Base-by-base conservation (phyloP, 2,888 invertebrate species). In the Scaptomyza flava region DNA sequence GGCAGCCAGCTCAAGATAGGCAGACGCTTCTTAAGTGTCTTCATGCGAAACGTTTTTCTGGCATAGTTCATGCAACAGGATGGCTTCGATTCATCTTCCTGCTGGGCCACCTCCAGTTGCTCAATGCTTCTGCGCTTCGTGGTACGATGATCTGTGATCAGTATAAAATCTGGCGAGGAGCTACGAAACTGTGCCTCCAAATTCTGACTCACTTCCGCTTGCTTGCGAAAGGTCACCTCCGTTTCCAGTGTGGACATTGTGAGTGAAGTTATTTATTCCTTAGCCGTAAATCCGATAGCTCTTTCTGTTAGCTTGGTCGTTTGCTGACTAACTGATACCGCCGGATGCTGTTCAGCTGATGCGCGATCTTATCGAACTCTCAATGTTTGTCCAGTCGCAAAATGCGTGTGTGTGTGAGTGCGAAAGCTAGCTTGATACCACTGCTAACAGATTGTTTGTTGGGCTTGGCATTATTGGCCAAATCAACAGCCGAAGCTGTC, bases 1-100 rank as follows among this genome's bases (percentile, higher is more conserved):
- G 96, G 96, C 76, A 97, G 90, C 98, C 98, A 98, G 54, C 91
- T 92, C 14, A 96, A 90, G 47, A 97, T 93, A 9, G 98, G 97
- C 50, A 97, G 84, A 50, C 96, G 94, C 90, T 95, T 95, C 91
- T 94, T 94, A 9, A 97, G 93, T 57, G 94, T 95, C 92, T 95
- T 96, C 89, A 94, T 94, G 65, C 95, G 95, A 84, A 94, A 94
- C 4, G 90, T 58, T 68, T 92, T 93, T 8, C 93, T 91, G 20
- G 57, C 46, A 14, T 63, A 81, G 20, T 48, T 74, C 20, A 50
- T 30, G 27, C 81, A 89, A 7, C 79, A 80, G 42, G 58, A 66
- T 0, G 54, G 14, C n/a, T 23, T 43, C 4, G 56, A 42, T 2
- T 70, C 67, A 8, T 47, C 46, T 1, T 76, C 68, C 54, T 67